Base-by-base conservation (phyloP, 1,140 invertebrate genomes). In the Drosophila ambigua region DNA sequence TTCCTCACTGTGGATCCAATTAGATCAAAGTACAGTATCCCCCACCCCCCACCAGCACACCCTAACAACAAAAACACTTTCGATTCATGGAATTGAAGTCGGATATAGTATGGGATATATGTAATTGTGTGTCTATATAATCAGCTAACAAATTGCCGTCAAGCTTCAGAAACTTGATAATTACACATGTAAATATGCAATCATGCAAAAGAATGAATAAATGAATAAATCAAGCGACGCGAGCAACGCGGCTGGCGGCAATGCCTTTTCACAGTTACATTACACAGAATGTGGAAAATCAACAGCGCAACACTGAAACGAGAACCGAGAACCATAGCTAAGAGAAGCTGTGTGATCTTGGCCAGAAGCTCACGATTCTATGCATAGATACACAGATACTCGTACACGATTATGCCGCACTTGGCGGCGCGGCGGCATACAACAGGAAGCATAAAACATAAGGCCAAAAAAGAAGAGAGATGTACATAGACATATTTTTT, bases 401-500 rank as follows among this genome's bases (percentile, higher is more conserved):
- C 23, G 23, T 24, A 24, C 48, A 51, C 63, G 69, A 82, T 82
- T 74, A 82, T 74, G 69, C 61, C 35, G 31, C 31, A 35, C 9
- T 35, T 11, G 31, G 31, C 31, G 31, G 31, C 6, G 26, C 23
- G 51, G 66, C 51, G 44, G 53, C 54, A 20, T 15, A 23, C 71
- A 84, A 87, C 81, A 85, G 81, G 81, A 85, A 85, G 82, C 81
- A 84, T 61, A 67, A 77, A 80, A 67, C 66, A 85, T 61, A 26
- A 73, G 61, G 57, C 64, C 74, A 59, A 80, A 53, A 78, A 66
- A 66, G 16, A 61, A 65, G n/a, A 63, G 48, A 35, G 66, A 50
- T 44, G 28, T 55, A 57, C 16, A 60, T 31, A 60, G 57, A 55
- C n/a, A 50, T 41, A 51, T 24, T 31, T 13, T 55, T 51, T 24